Conservation (phyloP, 2,797 vertebrate genomes). For the Microcaecilia unicolor region DNA sequence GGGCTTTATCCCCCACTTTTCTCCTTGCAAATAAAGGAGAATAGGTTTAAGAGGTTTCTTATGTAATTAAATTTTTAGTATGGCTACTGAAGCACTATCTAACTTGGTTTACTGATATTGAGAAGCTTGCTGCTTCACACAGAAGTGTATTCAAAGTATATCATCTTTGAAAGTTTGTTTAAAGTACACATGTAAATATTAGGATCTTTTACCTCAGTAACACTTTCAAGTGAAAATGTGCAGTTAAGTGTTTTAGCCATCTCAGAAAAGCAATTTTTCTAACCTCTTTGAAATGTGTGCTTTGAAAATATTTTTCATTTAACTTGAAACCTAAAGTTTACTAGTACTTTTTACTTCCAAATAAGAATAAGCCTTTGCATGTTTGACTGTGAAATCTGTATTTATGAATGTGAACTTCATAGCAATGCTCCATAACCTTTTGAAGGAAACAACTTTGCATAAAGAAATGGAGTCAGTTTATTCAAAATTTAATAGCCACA, state of each 20-base stretch:
- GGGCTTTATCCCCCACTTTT: constrained; percentile 29
- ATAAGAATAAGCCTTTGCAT: constrained; percentile 19
- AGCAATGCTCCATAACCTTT: constrained; percentile 27
- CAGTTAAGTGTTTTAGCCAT: not conserved
- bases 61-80: too few relatives aligned
- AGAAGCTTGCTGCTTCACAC: too few relatives aligned
- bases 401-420: constrained; percentile 58
- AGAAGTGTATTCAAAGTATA: too few relatives aligned
- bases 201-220: not conserved
- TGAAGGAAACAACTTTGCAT: constrained; percentile 34
- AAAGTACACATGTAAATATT: not conserved
- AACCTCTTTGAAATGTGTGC: not conserved
- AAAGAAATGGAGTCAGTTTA: not conserved
- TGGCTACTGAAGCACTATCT: too few relatives aligned
- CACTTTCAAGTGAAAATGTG: not conserved
- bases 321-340: not conserved
- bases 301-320: not conserved
- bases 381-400: constrained; percentile 55
- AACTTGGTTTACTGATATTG: too few relatives aligned
- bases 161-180: not conserved
- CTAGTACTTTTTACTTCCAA: not conserved
- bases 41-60: not conserved
- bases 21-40: constrained; percentile 26
- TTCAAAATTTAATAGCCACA: constrained; percentile 23
- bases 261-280: constrained; percentile 9